Conservation (phyloP, 1,140 invertebrate species). For the Macrosteles quadrilineatus region DNA sequence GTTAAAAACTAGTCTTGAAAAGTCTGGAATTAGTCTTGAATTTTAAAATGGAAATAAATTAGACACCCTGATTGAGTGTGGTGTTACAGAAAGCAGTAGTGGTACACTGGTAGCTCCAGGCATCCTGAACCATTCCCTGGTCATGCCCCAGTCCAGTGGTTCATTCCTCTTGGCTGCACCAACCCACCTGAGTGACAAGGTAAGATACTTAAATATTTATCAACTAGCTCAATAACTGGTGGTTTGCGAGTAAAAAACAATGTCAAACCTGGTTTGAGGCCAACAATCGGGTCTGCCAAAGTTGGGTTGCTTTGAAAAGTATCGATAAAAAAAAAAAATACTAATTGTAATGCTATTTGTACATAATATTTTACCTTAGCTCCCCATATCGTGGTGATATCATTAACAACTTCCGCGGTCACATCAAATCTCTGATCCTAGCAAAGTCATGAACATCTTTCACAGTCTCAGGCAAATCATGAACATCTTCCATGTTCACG, state of each 20-base stretch:
- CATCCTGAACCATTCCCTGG: constrained; percentile 1
- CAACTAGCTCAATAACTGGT: neutral
- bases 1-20: too few relatives aligned
- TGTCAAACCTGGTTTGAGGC: neutral
- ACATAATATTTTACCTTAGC: neutral
- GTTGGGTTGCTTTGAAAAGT: too few relatives aligned
- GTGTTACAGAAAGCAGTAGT: neutral
- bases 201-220: neutral
- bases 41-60: too few relatives aligned
- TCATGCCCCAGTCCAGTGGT: neutral
- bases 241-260: neutral
- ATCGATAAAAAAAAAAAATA: too few relatives aligned
- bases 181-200: neutral
- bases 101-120: neutral
- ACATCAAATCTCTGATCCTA: too few relatives aligned
- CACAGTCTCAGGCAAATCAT: too few relatives aligned
- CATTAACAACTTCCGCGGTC: too few relatives aligned
- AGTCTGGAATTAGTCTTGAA: too few relatives aligned
- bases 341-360: neutral
- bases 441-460: too few relatives aligned
- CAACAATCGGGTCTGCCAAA: neutral
- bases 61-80: too few relatives aligned
- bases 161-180: neutral
- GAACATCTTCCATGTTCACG: too few relatives aligned
- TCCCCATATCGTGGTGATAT: too few relatives aligned